Evolutionary conservation across 2,797 vertebrate species (phyloP), one percentile per base, ranked within the genome.

Genomic region (Borostomias antarcticus): DNA sequence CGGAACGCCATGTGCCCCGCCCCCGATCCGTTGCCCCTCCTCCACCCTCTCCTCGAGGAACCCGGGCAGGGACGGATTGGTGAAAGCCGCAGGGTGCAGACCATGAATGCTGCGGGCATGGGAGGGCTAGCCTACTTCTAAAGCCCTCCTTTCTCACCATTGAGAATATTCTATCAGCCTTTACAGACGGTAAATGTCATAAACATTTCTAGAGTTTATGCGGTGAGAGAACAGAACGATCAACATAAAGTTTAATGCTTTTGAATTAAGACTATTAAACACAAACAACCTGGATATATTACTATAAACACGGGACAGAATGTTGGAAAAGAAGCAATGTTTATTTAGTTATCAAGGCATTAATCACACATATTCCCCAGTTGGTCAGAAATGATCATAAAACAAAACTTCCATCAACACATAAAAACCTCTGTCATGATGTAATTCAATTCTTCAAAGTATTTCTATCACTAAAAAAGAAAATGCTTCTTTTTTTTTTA

Each of bases 321-420:
- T 50, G 33, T 5, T 83, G 81, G 73, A 85, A 85, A 85, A 73
- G 50, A 86, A 89, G 82, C 83, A 68, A 75, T 67, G 79, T 89
- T 90, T 90, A 87, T 89, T 90, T 88, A 61, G 70, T 83, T 75
- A 83, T 80, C 77, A 89, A 87, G 79, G 82, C 79, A 87, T 83
- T 35, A 52, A 33, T 57, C 82, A 79, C 57, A 59, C 23, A 52
- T 48, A 32, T 58, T 57, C 13, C 43, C 30, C 61, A 72, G 77
- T 73, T 67, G 74, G 73, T 77, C 66, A 69, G 52, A 54, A 61
- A 82, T 73, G 80, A 67, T 69, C 82, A 74, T 73, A 66, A 71
- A 74, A 68, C 74, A 66, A 13, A 74, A 81, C 53, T 74, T 21
- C 54, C 66, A 62, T 76, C 47, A 64, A 67, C 57, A 56, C 76